Base-by-base conservation (phyloP, 2,113 vertebrate species). In the Sialia sialis region DNA sequence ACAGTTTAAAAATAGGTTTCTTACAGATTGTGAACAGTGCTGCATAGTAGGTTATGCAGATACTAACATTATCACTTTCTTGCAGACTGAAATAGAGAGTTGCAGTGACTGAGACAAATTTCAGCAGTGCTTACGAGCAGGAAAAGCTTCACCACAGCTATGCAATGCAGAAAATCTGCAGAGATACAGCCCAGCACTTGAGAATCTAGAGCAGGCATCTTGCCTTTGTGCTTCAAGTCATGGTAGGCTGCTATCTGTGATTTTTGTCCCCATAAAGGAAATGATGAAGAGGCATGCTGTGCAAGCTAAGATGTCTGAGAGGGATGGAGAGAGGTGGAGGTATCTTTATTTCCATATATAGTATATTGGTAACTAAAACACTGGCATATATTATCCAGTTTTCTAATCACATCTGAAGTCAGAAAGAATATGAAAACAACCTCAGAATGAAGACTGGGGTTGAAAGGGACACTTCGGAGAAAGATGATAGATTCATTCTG, bases 401-500 rank as follows among this genome's bases (percentile, higher is more conserved):
- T 76, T 76, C 78, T 58, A 87, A 95, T 91, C 87, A 95, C 93
- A 94, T 93, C 78, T 87, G 91, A 95, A 95, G 93, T 94, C 91
- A 94, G 73, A 67, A 16, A 52, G 54, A 55, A 46, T 77, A 92
- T 22, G 46, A 84, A 82, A 87, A 89, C 49, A 94, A 78, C 49
- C 74, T 93, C 94, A 93, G 75, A 95, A 94, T 85, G 84, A 94
- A 83, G 64, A 85, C 36, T 68, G 39, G 59, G 55, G 38, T 55
- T 80, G 54, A 83, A 87, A 87, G 67, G 62, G 59, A 81, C 52
- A 75, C 54, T 88, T 88, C 17, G 54, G 48, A 87, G 72, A 82
- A 91, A 89, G n/a, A 80, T 29, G 56, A 69, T 76, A 78, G 78
- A 82, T 85, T 73, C 4, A 13, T 51, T 94, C 29, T 87, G 59